phyloP scores from a whole-genome alignment of 1,140 invertebrate species.

The Hetaerina americana region DNA sequence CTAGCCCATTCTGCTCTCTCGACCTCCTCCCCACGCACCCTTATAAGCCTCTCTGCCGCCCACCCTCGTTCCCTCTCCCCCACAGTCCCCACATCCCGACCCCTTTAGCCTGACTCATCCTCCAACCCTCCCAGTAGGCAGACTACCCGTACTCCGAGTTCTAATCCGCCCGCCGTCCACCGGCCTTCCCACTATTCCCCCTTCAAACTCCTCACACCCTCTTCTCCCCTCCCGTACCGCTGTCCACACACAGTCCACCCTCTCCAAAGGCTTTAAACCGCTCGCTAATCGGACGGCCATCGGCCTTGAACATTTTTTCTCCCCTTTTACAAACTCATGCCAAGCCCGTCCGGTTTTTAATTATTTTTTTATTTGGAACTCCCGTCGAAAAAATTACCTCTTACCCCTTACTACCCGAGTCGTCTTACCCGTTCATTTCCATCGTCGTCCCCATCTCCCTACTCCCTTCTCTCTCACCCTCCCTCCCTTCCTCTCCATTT shows the following conservation, averaged over 20 bases:
- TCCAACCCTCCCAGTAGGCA: too few relatives aligned
- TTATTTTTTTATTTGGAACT: background rate
- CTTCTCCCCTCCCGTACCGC: background rate
- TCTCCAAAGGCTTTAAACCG: background rate
- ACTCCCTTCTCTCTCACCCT: background rate
- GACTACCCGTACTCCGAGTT: too few relatives aligned
- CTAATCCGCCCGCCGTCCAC: too few relatives aligned
- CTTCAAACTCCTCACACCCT: too few relatives aligned
- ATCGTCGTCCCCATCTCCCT: background rate
- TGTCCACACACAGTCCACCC: background rate
- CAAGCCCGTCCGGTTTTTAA: background rate
- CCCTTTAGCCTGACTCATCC: background rate
- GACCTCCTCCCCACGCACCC: too few relatives aligned
- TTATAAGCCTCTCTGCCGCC: too few relatives aligned
- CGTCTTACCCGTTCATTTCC: background rate
- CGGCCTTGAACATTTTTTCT: background rate
- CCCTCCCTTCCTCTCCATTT: background rate
- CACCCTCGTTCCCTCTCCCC: background rate
- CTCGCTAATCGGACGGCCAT: background rate
- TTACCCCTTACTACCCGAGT: background rate
- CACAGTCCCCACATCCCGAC: background rate
- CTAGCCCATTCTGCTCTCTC: background rate
- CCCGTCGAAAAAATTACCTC: background rate
- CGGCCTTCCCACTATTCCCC: too few relatives aligned
- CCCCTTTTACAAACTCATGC: background rate